Percentiles rank a stretch among this genome's conserved stretches.
Conservation (phyloP, 2,888 invertebrate species). For the Tachina grossa region DNA sequence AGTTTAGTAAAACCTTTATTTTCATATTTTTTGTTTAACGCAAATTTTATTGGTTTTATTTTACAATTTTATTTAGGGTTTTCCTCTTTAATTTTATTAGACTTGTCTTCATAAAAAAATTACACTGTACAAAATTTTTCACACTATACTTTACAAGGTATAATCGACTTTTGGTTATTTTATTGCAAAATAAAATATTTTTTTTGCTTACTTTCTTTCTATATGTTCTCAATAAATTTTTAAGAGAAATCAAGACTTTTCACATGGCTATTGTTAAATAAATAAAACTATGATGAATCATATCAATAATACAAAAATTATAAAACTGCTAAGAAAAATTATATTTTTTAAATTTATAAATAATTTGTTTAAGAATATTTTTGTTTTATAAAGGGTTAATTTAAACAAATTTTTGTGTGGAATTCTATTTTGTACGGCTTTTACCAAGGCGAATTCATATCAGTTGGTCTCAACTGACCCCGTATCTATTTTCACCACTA, state of each 20-base stretch:
- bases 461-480: too few species aligned
- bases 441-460: too few species aligned
- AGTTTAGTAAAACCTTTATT: slow-evolving; percentile 52
- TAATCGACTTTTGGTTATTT: slow-evolving; percentile 60
- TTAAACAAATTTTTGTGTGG: too few species aligned
- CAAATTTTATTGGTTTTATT: slow-evolving; percentile 18
- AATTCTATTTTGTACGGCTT: too few species aligned
- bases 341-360: too few species aligned
- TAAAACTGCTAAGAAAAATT: too few species aligned
- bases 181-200: neutral
- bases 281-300: neutral
- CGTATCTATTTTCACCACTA: too few species aligned
- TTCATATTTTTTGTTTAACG: slow-evolving; percentile 24
- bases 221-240: too few species aligned
- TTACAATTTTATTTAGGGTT: slow-evolving; percentile 48
- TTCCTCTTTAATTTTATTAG: slow-evolving; percentile 27
- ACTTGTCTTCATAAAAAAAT: slow-evolving; percentile 66
- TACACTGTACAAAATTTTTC: slow-evolving; percentile 70
- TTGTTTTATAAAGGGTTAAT: too few species aligned
- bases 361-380: too few species aligned
- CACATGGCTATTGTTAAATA: neutral
- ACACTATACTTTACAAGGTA: slow-evolving; percentile 66
- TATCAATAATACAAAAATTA: neutral
- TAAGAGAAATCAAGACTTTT: neutral
- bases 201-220: neutral